Conservation (phyloP, 2,113 vertebrate genomes). For the Sylvietta virens region DNA sequence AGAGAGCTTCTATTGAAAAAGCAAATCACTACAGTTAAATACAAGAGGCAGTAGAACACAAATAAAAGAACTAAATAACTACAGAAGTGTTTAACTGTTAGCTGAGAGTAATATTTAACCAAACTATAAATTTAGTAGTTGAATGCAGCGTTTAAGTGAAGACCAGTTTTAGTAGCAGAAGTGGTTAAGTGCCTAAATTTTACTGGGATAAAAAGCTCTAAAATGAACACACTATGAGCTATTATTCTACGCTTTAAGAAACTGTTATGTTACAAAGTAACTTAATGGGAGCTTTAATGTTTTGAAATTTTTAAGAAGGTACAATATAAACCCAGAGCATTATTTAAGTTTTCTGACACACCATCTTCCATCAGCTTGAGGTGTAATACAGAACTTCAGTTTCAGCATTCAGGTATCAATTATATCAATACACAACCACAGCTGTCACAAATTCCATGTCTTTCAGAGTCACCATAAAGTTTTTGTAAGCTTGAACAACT, state of each 20-base stretch:
- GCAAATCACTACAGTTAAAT: neutral
- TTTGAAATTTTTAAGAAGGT: neutral
- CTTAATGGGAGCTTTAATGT: neutral
- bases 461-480: neutral
- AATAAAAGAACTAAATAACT: neutral
- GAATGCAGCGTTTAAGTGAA: neutral
- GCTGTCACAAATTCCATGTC: neutral
- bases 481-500: neutral
- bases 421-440: neutral
- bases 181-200: neutral
- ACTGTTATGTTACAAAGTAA: neutral
- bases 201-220: neutral
- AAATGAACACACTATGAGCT: neutral
- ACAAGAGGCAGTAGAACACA: neutral
- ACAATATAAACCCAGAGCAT: neutral
- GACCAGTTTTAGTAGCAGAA: neutral
- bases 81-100: neutral
- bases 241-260: neutral
- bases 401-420: neutral
- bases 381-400: neutral
- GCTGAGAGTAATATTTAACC: neutral
- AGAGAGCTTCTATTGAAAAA: neutral
- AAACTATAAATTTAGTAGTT: neutral
- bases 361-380: neutral
- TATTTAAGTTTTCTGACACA: neutral